phyloP scores from a whole-genome alignment of 1,140 invertebrate species.

The Sesamia nonagrioides region DNA sequence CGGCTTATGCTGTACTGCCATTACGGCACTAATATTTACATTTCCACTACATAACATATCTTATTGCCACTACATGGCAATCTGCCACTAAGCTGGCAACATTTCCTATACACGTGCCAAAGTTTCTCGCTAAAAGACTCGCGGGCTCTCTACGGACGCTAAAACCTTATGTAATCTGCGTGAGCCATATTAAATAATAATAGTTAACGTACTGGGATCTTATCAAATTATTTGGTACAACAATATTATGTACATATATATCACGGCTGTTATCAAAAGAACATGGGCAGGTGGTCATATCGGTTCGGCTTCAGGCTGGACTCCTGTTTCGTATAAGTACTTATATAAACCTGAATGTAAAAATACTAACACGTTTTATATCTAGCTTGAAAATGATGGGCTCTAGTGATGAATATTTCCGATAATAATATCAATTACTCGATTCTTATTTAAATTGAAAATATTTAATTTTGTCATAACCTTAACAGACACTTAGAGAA shows the following conservation, averaged over 20 bases:
- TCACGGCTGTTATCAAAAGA: background rate
- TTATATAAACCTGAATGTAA: too few relatives aligned
- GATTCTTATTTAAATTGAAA: too few relatives aligned
- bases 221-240: conserved; percentile 6
- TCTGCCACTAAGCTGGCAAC: conserved; percentile 22
- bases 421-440: too few relatives aligned
- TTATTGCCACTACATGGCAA: conserved; percentile 14
- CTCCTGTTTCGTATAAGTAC: too few relatives aligned
- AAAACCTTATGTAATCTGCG: conserved; percentile 33
- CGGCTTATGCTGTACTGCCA: background rate
- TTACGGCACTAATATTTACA: conserved; percentile 10
- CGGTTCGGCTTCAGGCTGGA: too few relatives aligned
- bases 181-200: conserved; percentile 30
- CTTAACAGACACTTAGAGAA: too few relatives aligned
- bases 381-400: too few relatives aligned
- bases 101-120: conserved; percentile 30
- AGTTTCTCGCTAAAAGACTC: background rate
- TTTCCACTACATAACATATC: conserved; percentile 20
- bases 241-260: background rate
- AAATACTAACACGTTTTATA: too few relatives aligned
- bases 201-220: conserved; percentile 12
- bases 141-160: background rate
- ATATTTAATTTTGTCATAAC: too few relatives aligned
- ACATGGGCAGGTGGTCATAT: too few relatives aligned
- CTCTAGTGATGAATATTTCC: too few relatives aligned